Evolutionary conservation across 2,113 vertebrate genomes (phyloP), one percentile per base, ranked within the genome.

Genomic region (Nestor notabilis): DNA sequence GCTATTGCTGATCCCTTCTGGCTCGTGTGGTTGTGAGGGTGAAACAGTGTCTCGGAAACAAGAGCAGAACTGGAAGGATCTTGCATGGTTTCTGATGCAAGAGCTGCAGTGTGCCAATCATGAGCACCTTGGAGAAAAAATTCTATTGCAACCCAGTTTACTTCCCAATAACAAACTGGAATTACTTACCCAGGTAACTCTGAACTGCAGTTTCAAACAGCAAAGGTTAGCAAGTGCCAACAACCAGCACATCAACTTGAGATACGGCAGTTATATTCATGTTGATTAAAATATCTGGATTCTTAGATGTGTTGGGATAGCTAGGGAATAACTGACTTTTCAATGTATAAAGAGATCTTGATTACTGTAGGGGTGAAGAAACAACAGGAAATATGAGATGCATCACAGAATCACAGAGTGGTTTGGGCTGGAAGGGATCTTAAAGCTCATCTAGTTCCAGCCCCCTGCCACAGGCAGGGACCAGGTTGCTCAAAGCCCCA

Each of bases 11-110:
- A 82, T 35, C 47, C 47, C 28, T 87, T 65, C 47, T 79, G 76
- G 31, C 13, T 55, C 71, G 27, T 15, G 20, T 2, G 0, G 21
- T 55, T 61, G 11, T 56, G 53, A 78, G 61, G 29, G 60, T 76
- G 81, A 91, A 89, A 82, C 65, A 87, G 19, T 5, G 1, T 68
- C 44, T 56, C 61, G 25, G 68, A 94, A 97, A 71, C 0, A 1
- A 72, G n/a, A 87, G 63, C 27, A 78, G 76, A 90, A 68, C 56
- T 65, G 86, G 55, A n/a, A 94, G 89, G 74, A 97, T 83, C 24
- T 87, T 82, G 64, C 68, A 46, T 12, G 23, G 72, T 63, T 76
- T 93, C 65, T 87, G 83, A 35, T n/a, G 77, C 69, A 95, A 95
- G 78, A 92, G 14, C 55, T 78, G 23, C 43, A 50, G 31, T 87